Base-by-base conservation (phyloP, 1,140 invertebrate genomes). In the Rhopalosiphum maidis region DNA sequence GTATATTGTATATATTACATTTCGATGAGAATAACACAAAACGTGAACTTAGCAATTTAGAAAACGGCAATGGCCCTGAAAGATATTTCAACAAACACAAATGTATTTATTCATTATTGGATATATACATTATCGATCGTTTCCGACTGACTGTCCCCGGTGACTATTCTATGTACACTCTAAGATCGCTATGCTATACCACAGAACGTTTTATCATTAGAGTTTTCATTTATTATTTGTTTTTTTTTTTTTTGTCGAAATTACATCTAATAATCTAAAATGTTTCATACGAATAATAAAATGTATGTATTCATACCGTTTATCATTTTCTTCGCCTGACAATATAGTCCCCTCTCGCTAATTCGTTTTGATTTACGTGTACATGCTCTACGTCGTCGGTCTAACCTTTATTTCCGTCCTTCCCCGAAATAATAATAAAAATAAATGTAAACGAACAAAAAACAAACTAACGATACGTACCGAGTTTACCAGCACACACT, bases 281-380 rank as follows among this genome's bases (percentile, higher is more conserved):
- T 30, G 23, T 43, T 86, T 46, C 41, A 41, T 86, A 86, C 25
- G 83, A 41, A 41, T 25, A 46, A 86, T 43, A 43, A 30, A 46
- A 86, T 43, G 6, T 30, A 46, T 86, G 23, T 41, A 83, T 23
- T 46, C 21, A 88, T 51, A 88, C 5, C 30, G n/a, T 51, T 88
- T 88, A 88, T 88, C 46, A 51, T 88, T 88, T 88, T 51, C n/a
- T n/a, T 23, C 18, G 46, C 6, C n/a, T n/a, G n/a, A 35, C 30
- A 51, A 88, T 88, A 35, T 88, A 41, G 83, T 87, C 18, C 15
- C 18, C 43, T 86, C 46, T 21, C 86, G 30, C 15, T 88, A 88
- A 88, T 88, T 88, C 86, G 18, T 51, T 88, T 88, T 51, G 46
- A 88, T 88, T 51, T 48, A 87, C 85, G 30, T n/a, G 11, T 88